A percentile compares a stretch with the other conserved stretches of the same genome.
Evolutionary conservation across 2,113 vertebrate genomes (phyloP).

Genomic region (Notechis scutatus): DNA sequence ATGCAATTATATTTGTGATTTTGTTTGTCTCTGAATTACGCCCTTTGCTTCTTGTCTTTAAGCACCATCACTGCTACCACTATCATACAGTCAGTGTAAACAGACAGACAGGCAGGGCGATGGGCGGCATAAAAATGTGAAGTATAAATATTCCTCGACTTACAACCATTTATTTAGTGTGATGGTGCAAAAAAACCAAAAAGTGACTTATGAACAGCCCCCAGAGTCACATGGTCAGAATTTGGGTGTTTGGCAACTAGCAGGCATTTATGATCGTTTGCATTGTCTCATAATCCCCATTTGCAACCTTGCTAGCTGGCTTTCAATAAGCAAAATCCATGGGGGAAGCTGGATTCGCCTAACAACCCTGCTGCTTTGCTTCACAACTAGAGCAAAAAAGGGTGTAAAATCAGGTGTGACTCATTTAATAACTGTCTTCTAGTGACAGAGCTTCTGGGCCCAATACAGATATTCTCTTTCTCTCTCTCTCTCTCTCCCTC

Average conservation of each 20-base stretch:
- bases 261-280: neutral
- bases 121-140: neutral
- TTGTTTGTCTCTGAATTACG: neutral
- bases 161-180: neutral
- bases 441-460: neutral
- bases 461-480: neutral
- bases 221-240: neutral
- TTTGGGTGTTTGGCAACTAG: neutral
- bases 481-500: no score
- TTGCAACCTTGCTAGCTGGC: neutral
- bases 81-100: neutral
- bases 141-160: neutral
- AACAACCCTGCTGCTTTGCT: neutral
- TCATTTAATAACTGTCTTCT: neutral
- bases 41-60: neutral
- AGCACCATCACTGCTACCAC: neutral
- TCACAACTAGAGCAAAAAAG: neutral
- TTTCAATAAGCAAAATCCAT: neutral
- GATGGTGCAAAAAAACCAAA: neutral
- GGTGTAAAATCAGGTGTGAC: neutral
- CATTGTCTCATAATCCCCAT: neutral
- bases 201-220: neutral
- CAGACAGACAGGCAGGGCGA: neutral
- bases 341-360: neutral
- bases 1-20: neutral